A percentile compares a stretch with the other conserved stretches of the same genome.
Conservation (phyloP, 2,113 vertebrate species). For the Mus spicilegus region DNA sequence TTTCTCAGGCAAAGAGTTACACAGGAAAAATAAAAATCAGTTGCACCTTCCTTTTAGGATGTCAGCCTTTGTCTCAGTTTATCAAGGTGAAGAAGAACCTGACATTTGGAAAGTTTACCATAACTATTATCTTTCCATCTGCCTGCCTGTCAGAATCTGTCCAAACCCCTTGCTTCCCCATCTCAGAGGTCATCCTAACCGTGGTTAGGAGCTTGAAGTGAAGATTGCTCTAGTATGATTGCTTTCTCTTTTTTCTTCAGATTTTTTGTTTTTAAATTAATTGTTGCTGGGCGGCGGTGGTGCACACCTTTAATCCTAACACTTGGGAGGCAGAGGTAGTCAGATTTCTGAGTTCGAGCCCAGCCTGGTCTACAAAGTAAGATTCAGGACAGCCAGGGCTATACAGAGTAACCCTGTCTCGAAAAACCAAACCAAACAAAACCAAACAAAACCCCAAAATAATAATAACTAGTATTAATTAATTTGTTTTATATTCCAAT, state of each 20-base stretch:
- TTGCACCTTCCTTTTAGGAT: neutral
- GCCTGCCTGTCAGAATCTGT: neutral
- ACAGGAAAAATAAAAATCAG: neutral
- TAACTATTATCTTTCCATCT: too few relatives aligned
- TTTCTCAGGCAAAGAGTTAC: neutral
- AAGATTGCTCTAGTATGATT: neutral
- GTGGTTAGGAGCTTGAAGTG: neutral
- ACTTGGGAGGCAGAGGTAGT: too few relatives aligned
- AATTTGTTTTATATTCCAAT: neutral
- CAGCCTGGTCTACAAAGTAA: too few relatives aligned
- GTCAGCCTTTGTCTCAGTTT: neutral
- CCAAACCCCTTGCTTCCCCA: neutral
- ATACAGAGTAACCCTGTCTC: too few relatives aligned
- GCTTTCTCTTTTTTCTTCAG: neutral
- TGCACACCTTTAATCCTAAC: too few relatives aligned
- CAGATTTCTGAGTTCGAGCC: too few relatives aligned
- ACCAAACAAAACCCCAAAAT: too few relatives aligned
- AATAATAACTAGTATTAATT: neutral
- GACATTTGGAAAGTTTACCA: neutral
- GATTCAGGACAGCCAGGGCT: too few relatives aligned
- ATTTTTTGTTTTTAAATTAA: neutral
- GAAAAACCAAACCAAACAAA: too few relatives aligned
- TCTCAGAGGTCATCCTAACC: neutral
- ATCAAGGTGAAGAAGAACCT: neutral
- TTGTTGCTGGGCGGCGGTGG: too few relatives aligned